Base-by-base conservation (phyloP, 1,140 invertebrate species). In the Drosophila arizonae region DNA sequence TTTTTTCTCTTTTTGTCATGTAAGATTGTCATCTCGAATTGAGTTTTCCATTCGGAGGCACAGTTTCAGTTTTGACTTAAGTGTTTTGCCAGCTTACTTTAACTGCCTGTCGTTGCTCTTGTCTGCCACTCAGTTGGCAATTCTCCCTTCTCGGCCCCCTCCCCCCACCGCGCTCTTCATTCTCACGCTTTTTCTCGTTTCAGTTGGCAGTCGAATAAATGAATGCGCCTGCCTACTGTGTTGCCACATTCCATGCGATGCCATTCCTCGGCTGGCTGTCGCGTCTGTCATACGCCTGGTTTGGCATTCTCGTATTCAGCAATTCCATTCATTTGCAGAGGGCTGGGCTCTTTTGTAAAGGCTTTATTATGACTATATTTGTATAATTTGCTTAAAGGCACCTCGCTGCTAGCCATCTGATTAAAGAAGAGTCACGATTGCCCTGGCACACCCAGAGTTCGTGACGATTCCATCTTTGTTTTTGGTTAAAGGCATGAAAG, bases 21-120 rank as follows among this genome's bases (percentile, higher is more conserved):
- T 3, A 6, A 68, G 71, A 73, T 73, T 73, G 70, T 63, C 71
- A 73, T 73, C 66, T 63, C 52, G 64, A 68, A 41, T 68, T 67
- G 70, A 68, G 64, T 73, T 72, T 73, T 67, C 58, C 63, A 72
- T 67, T 76, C 63, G 9, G 45, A 28, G 54, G 41, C 58, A 55
- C 46, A 72, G 57, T 73, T 69, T 62, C 69, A 71, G 62, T 73
- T 73, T 73, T 68, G 71, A 70, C 71, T 73, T 73, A 73, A 73
- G 71, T 73, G 71, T 73, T 69, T 62, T 43, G 51, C 65, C 57
- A 69, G 66, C 60, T 74, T 63, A 64, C 56, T 75, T 77, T 62
- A 75, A 71, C 67, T 57, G 54, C 61, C 57, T 56, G 70, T 28
- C 54, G 36, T n/a, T 58, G 43, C 26, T 52, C 36, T 24, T 36